Evolutionary conservation across 2,888 invertebrate genomes (phyloP).

Genomic region (Latrodectus hesperus): DNA sequence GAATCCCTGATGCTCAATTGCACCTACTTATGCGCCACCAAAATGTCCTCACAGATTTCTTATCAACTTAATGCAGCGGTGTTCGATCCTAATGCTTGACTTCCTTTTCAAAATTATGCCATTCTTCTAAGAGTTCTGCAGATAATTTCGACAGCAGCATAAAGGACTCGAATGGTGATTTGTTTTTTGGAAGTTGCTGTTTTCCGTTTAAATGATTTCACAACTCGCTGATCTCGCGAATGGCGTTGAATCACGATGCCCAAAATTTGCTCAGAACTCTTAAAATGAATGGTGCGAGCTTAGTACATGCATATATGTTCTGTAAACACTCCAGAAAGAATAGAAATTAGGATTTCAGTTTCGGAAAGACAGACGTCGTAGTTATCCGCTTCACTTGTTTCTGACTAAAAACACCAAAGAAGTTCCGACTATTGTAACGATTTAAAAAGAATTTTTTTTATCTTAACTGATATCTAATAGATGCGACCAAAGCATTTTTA

Average conservation of each 20-base stretch:
- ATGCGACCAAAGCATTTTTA: too few species aligned
- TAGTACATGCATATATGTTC: too few species aligned
- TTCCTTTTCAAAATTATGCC: slow-evolving; percentile 1
- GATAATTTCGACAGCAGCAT: neutral
- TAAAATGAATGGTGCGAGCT: too few species aligned
- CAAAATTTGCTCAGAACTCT: too few species aligned
- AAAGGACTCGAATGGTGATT: neutral
- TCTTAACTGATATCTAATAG: too few species aligned
- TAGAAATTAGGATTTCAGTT: too few species aligned
- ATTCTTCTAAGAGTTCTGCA: neutral
- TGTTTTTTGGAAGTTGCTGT: slow-evolving; percentile 1
- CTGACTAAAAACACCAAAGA: neutral
- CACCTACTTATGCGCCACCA: neutral
- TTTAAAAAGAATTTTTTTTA: too few species aligned
- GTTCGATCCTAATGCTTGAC: neutral
- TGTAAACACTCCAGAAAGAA: too few species aligned
- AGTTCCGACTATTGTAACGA: too few species aligned
- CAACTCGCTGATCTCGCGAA: neutral
- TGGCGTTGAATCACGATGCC: neutral
- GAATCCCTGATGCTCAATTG: neutral
- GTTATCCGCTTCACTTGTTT: neutral
- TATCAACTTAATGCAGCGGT: neutral
- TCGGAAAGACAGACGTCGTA: neutral
- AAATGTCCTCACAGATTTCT: slow-evolving; percentile 1
- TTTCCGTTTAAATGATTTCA: slow-evolving; percentile 5